These are phyloP conservation scores for Linepithema humile DNA, from an alignment of 1,140 invertebrate genomes.

Conservation along the genomic window DNA sequence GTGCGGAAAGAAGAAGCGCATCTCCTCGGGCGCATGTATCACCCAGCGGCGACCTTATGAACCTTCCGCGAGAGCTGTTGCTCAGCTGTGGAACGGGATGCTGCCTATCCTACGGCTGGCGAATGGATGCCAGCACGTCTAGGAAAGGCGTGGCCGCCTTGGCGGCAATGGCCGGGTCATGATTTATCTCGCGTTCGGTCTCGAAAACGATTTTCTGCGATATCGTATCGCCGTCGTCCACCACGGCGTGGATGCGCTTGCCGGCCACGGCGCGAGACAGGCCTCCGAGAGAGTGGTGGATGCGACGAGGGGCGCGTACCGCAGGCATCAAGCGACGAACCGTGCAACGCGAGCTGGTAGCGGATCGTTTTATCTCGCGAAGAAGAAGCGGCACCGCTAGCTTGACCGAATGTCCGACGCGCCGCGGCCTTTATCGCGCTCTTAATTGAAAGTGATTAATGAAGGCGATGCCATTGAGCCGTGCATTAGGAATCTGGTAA, in stretches of 20 bases:
- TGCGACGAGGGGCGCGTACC: not conserved
- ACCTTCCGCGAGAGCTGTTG: constrained; percentile 54
- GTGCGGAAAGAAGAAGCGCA: constrained; percentile 49
- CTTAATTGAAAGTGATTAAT: constrained; percentile 59
- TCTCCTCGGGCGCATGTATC: constrained; percentile 52
- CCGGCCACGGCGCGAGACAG: not conserved
- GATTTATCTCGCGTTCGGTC: constrained; percentile 68
- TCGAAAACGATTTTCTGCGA: constrained; percentile 66
- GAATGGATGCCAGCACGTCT: constrained; percentile 73
- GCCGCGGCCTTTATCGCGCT: constrained; percentile 22
- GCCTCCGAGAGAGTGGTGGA: not conserved
- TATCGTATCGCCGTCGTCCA: constrained; percentile 62
- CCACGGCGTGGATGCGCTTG: not conserved
- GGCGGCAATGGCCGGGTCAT: constrained; percentile 57
- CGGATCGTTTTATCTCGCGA: constrained; percentile 43
- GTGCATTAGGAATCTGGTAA: constrained; percentile 15
- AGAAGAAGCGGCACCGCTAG: constrained; percentile 46
- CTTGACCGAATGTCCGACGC: constrained; percentile 55
- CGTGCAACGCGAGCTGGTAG: constrained; percentile 24
- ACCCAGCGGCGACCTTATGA: constrained; percentile 59
- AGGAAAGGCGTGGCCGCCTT: constrained; percentile 71
- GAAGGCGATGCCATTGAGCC: not conserved
- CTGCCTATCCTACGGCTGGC: constrained; percentile 28
- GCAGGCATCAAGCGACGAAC: not conserved
- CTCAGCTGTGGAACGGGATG: constrained; percentile 45